A percentile compares a stretch with the other conserved stretches of the same genome.
These are phyloP conservation scores for Agrotis segetum DNA, from an alignment of 2,888 invertebrate genomes.

Conservation along the genomic window DNA sequence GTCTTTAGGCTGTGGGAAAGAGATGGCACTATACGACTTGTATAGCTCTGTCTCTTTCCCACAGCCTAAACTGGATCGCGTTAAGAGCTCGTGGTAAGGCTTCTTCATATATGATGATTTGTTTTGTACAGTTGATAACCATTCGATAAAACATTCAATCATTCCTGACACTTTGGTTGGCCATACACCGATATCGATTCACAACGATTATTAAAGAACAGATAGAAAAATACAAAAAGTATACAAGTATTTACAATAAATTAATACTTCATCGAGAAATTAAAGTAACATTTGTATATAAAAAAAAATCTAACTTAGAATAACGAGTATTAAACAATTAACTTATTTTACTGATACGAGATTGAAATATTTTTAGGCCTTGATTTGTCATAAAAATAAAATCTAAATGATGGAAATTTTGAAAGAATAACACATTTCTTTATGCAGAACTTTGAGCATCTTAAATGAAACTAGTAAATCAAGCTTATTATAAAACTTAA, in stretches of 20 bases:
- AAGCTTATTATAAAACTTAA: constrained; percentile 48
- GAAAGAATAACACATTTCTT: constrained; percentile 6
- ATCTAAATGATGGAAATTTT: constrained; percentile 9
- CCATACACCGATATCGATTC: constrained; percentile 34
- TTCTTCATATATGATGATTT: constrained; percentile 22
- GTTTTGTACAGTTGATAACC: constrained; percentile 35
- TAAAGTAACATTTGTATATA: constrained; percentile 68
- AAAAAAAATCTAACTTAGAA: constrained; percentile 62
- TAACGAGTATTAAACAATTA: constrained; percentile 63
- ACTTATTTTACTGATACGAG: constrained; percentile 53
- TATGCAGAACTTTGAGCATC: constrained; percentile 24
- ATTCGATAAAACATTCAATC: constrained; percentile 40
- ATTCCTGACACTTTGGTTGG: constrained; percentile 36
- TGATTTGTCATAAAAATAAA: constrained; percentile 10
- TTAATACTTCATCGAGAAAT: constrained; percentile 67
- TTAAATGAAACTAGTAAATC: constrained; percentile 31
- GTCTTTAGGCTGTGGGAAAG: no score
- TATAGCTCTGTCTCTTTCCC: no score
- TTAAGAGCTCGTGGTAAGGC: no score
- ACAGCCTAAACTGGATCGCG: no score
- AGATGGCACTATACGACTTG: no score
- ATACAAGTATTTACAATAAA: constrained; percentile 67
- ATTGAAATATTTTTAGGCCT: constrained; percentile 60
- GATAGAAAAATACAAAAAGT: constrained; percentile 58
- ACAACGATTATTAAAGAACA: constrained; percentile 47